Percentiles rank a stretch among this genome's conserved stretches.
Evolutionary conservation across 30 jellyfish, hydroid and myxozoan species (phyloP).

Genomic region (Haliclystus octoradiatus): DNA sequence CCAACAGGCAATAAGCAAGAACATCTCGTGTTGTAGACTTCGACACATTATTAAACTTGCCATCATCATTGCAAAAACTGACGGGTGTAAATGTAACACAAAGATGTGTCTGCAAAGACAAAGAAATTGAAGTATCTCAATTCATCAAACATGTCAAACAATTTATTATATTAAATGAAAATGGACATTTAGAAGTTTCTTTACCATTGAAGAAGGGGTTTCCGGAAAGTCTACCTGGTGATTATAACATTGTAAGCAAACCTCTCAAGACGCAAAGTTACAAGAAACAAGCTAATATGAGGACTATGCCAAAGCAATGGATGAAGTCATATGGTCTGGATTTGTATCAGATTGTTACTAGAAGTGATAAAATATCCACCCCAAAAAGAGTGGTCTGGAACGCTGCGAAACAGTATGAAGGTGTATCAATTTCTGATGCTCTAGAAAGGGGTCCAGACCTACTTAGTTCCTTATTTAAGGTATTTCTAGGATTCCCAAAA

Average conservation of each 20-base stretch:
- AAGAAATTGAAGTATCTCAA: too few relatives aligned
- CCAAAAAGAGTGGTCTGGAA: constrained; percentile 49
- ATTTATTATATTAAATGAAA: too few relatives aligned
- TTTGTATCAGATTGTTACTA: constrained; percentile 22
- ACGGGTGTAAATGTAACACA: too few relatives aligned
- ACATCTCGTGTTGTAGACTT: too few relatives aligned
- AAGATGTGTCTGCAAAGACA: too few relatives aligned
- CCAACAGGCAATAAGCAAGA: too few relatives aligned
- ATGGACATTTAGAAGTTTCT: constrained; percentile 25
- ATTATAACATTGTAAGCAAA: constrained; percentile 16
- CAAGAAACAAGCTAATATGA: constrained; percentile 34
- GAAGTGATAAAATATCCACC: constrained; percentile 30
- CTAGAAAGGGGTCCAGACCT: constrained; percentile 58
- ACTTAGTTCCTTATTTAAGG: constrained; percentile 29
- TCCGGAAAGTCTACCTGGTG: constrained; percentile 40
- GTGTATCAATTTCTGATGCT: constrained; percentile 40
- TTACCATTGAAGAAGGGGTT: constrained; percentile 60
- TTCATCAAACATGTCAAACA: too few relatives aligned
- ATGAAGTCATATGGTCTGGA: constrained; percentile 12
- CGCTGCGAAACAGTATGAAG: constrained; percentile 27
- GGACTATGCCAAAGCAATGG: constrained; percentile 24
- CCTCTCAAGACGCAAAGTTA: constrained; percentile 21
- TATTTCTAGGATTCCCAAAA: constrained; percentile 43
- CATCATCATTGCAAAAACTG: too few relatives aligned
- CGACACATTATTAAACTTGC: too few relatives aligned